Evolutionary conservation across 2,797 vertebrate species (phyloP).

Genomic region (Acipenser ruthenus): DNA sequence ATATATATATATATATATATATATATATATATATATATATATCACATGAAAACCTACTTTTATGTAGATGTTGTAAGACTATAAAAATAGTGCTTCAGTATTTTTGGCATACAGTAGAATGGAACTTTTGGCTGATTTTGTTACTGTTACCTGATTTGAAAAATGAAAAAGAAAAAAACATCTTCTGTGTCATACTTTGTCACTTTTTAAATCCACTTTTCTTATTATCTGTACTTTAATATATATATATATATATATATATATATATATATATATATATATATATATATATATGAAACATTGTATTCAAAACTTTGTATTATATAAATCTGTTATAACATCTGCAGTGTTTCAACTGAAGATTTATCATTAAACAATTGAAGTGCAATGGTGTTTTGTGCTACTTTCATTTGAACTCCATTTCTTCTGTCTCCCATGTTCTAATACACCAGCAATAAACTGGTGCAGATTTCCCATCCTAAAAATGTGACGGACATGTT

Average conservation of each 20-base stretch:
- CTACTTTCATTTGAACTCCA: not conserved
- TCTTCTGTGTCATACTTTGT: constrained; percentile 68
- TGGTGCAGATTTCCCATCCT: no score
- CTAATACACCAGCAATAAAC: not conserved
- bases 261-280: constrained; percentile 63
- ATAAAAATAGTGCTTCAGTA: constrained; percentile 90
- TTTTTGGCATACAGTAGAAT: constrained; percentile 85
- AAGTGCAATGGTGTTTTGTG: not conserved
- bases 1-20: no score
- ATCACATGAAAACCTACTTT: constrained; percentile 48
- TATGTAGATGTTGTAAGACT: constrained; percentile 89
- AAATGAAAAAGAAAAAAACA: constrained; percentile 38
- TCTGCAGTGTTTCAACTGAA: constrained; percentile 69
- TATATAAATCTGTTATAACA: constrained; percentile 69
- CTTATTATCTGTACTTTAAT: constrained; percentile 73
- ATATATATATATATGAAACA: constrained; percentile 51
- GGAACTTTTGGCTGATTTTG: constrained; percentile 81
- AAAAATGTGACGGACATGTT: no score
- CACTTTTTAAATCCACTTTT: constrained; percentile 77
- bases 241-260: constrained; percentile 43
- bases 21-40: no score
- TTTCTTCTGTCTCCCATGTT: not conserved
- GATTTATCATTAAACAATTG: constrained; percentile 55
- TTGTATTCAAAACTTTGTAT: constrained; percentile 66
- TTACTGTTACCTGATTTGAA: constrained; percentile 83